Evolutionary conservation across 2,113 vertebrate genomes (phyloP).

Genomic region (Bambusicola thoracicus): DNA sequence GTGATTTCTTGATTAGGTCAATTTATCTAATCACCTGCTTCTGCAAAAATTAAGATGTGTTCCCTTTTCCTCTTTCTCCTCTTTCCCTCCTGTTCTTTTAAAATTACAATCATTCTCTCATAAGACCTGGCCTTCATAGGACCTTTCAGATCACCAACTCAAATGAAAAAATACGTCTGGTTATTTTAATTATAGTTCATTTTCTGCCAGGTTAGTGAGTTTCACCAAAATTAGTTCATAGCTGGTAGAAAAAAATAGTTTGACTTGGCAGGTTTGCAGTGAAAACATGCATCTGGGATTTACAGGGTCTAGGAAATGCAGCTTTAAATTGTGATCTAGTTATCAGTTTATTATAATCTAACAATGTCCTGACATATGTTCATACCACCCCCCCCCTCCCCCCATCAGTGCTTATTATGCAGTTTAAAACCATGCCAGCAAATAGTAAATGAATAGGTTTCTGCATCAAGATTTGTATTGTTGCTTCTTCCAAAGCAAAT

Average conservation of each 20-base stretch:
- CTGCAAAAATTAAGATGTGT: accelerated
- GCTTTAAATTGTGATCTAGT: neutral
- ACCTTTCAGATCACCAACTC: neutral
- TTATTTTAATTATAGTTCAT: neutral
- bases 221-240: neutral
- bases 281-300: neutral
- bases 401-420: neutral
- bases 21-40: neutral
- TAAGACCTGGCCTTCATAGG: neutral
- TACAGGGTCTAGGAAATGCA: neutral
- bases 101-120: neutral
- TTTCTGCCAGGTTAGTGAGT: neutral
- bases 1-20: neutral
- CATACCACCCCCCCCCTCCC: neutral
- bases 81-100: neutral
- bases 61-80: neutral
- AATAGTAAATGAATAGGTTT: neutral
- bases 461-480: neutral
- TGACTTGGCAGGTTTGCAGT: neutral
- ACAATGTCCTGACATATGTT: neutral
- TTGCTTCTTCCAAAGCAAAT: neutral
- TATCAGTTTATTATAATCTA: neutral
- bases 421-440: neutral
- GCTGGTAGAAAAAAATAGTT: neutral
- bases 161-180: neutral